phyloP scores from a whole-genome alignment of 1,140 invertebrate species.

The Arctopsyche grandis region DNA sequence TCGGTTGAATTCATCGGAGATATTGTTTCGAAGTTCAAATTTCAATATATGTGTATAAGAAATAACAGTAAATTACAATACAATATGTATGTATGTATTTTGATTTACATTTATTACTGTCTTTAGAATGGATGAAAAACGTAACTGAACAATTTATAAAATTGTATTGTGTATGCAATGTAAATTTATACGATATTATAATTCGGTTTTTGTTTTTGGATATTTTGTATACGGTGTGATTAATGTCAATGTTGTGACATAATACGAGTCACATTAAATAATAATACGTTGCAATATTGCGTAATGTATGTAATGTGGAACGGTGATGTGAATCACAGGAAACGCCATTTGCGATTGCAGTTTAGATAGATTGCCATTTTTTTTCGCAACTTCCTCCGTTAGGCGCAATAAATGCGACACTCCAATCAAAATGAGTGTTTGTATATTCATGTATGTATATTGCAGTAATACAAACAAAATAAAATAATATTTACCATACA shows the following conservation, averaged over 20 bases:
- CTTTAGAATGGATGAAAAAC: no score
- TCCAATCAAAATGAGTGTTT: neutral
- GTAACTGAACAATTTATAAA: neutral
- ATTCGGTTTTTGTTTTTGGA: no score
- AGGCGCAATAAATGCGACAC: neutral
- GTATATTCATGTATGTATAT: no score
- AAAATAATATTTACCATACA: no score
- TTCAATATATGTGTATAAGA: no score
- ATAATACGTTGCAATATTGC: neutral
- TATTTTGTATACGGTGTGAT: neutral
- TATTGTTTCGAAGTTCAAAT: neutral
- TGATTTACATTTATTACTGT: no score
- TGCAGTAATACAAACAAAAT: no score
- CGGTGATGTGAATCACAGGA: conserved; percentile 21
- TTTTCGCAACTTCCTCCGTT: conserved; percentile 4
- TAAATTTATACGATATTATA: neutral
- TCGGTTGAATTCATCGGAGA: neutral
- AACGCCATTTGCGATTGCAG: conserved; percentile 21
- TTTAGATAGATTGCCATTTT: neutral
- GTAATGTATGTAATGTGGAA: conserved; percentile 13
- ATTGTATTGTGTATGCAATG: neutral
- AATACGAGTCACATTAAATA: conserved; percentile 12
- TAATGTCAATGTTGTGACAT: conserved; percentile 6
- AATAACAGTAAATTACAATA: no score
- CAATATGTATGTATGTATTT: no score